Evolutionary conservation across 2,797 vertebrate species (phyloP).

Genomic region (Adrianichthys oophorus): DNA sequence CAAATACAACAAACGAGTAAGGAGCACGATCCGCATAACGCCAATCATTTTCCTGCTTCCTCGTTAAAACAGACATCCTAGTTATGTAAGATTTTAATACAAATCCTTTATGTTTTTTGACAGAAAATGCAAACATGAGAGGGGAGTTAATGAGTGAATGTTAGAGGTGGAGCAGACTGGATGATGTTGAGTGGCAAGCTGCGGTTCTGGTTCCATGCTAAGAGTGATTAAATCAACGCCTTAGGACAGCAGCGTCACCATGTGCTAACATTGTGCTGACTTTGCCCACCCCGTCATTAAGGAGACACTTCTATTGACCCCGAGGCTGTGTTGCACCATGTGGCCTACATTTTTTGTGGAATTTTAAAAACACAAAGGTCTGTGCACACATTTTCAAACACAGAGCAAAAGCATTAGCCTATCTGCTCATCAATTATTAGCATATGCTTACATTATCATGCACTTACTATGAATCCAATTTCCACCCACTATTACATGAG

Average conservation of each 20-base stretch:
- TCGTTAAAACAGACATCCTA: too few relatives aligned
- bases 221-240: conserved; percentile 73
- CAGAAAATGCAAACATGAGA: background rate
- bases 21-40: too few relatives aligned
- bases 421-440: conserved; percentile 37
- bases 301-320: conserved; percentile 47
- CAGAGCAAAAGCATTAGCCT: conserved; percentile 15
- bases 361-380: conserved; percentile 27
- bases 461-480: conserved; percentile 4
- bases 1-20: too few relatives aligned
- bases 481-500: background rate
- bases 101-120: too few relatives aligned
- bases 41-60: too few relatives aligned
- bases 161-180: conserved; percentile 16
- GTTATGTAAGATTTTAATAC: too few relatives aligned
- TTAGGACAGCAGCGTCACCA: conserved; percentile 53
- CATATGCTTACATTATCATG: conserved; percentile 13
- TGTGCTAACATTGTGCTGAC: conserved; percentile 55
- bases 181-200: conserved; percentile 26
- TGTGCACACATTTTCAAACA: conserved; percentile 14
- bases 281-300: conserved; percentile 56
- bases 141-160: conserved; percentile 19
- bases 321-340: conserved; percentile 29
- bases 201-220: conserved; percentile 24
- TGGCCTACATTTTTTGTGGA: conserved; percentile 42